Percentiles rank a stretch among this genome's conserved stretches.
phyloP scores from a whole-genome alignment of 35 echinoderm and acorn worm species.

The Apostichopus californicus region DNA sequence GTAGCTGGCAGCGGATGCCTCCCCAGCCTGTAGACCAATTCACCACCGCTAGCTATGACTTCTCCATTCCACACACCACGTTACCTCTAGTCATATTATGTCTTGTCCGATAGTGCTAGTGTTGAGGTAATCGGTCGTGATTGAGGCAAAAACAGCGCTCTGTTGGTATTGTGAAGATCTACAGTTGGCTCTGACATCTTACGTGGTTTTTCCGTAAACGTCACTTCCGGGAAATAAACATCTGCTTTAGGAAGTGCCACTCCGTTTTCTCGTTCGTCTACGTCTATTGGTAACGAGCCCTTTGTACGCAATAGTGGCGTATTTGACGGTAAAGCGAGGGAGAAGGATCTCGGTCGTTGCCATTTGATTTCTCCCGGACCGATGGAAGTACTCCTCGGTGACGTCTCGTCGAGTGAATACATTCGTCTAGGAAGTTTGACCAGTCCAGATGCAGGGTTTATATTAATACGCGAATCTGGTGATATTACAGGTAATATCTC shows the following conservation, averaged over 20 bases:
- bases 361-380: neutral
- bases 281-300: neutral
- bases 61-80: no score
- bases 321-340: neutral
- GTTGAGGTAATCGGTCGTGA: no score
- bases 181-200: constrained; percentile 22
- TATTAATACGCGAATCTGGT: constrained; percentile 41
- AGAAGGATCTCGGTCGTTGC: constrained; percentile 12
- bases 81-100: no score
- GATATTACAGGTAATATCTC: constrained; percentile 54
- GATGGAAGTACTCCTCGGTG: neutral
- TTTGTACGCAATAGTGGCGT: neutral
- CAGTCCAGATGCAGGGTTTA: constrained; percentile 51
- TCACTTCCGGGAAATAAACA: neutral
- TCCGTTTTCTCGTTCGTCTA: neutral
- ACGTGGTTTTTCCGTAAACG: neutral
- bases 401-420: constrained; percentile 16
- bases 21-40: no score
- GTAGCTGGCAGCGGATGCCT: no score
- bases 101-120: no score
- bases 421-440: constrained; percentile 44
- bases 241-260: neutral
- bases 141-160: neutral
- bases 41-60: no score
- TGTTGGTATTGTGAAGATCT: neutral